Conservation (phyloP, 2,888 invertebrate species). For the Ormyrus thymus region DNA sequence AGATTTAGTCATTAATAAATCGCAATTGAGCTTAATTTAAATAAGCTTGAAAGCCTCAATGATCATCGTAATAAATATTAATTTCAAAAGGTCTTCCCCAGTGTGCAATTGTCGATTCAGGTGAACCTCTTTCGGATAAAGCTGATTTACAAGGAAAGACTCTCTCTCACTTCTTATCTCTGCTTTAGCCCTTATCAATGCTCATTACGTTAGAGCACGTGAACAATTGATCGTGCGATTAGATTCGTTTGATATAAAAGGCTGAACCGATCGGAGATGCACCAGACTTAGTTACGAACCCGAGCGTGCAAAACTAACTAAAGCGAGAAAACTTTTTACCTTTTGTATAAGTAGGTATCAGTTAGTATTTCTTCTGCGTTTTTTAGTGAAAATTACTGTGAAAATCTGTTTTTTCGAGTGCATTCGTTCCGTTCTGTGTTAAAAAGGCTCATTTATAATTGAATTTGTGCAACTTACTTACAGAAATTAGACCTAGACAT, state of each 20-base stretch:
- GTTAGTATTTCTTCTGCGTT: conserved; percentile 21
- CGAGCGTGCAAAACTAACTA: conserved; percentile 27
- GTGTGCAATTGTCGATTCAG: not conserved
- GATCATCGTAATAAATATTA: conserved; percentile 26
- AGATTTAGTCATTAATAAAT: conserved; percentile 13
- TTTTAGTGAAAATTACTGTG: not conserved
- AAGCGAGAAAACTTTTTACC: conserved; percentile 8
- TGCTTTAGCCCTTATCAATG: conserved; percentile 48
- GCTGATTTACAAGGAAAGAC: conserved; percentile 8
- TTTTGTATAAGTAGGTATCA: conserved; percentile 38
- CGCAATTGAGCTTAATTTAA: not conserved
- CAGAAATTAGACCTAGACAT: conserved; percentile 28
- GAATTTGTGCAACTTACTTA: not conserved
- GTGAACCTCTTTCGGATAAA: conserved; percentile 2
- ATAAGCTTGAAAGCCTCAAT: not conserved
- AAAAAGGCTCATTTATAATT: no score
- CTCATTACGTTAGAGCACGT: conserved; percentile 26
- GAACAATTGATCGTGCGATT: conserved; percentile 45
- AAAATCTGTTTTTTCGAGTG: no score
- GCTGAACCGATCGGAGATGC: not conserved
- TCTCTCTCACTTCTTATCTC: conserved; percentile 16
- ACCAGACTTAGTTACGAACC: conserved; percentile 26
- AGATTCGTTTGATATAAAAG: conserved; percentile 43
- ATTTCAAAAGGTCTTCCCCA: not conserved
- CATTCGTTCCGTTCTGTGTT: no score